phyloP scores from a whole-genome alignment of 2,113 vertebrate genomes.

The Tachuris rubrigastra region DNA sequence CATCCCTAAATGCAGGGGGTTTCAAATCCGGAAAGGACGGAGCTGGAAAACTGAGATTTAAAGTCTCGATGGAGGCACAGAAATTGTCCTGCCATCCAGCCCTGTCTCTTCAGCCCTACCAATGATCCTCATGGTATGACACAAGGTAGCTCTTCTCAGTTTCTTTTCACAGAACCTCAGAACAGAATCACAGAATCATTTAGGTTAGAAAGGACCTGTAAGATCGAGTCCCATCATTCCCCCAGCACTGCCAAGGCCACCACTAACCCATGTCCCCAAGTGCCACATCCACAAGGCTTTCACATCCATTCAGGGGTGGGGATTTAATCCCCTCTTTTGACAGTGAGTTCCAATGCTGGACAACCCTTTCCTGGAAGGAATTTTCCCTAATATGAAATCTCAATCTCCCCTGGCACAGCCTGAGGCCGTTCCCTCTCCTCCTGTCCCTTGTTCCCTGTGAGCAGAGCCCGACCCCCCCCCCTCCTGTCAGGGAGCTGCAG shows the following conservation, averaged over 20 bases:
- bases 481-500: not conserved
- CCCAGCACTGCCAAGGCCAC: not conserved
- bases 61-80: not conserved
- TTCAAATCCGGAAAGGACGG: not conserved
- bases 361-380: not conserved
- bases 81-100: not conserved
- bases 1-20: not conserved
- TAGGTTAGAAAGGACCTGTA: not conserved
- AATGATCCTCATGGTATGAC: not conserved
- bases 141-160: not conserved
- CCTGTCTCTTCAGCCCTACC: not conserved
- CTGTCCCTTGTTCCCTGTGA: not conserved
- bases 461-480: not conserved
- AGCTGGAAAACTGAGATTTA: not conserved
- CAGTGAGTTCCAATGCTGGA: not conserved
- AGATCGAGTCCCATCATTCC: not conserved
- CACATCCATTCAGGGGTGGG: not conserved
- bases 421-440: not conserved
- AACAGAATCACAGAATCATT: not conserved
- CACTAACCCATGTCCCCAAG: not conserved
- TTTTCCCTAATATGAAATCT: not conserved
- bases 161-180: not conserved
- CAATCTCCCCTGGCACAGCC: not conserved
- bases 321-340: not conserved
- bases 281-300: accelerated